Evolutionary conservation across 2,113 vertebrate species (phyloP), one percentile per base, ranked within the genome.

Genomic region (Cinclus cinclus): DNA sequence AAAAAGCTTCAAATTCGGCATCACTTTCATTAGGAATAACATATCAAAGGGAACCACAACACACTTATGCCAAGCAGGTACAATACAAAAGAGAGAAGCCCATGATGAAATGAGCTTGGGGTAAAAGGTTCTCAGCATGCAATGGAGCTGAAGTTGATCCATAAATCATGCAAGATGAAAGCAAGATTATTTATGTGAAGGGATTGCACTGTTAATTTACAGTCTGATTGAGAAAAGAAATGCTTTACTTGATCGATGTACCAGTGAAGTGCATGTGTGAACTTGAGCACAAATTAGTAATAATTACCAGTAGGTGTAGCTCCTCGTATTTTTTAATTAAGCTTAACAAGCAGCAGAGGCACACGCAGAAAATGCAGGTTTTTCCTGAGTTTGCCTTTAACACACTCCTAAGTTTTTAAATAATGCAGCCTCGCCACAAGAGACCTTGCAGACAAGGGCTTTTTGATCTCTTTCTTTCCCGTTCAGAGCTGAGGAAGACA

Each of bases 101-200:
- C 63, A 76, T 37, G 58, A 89, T 81, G 75, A 97, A 95, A 94
- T 75, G 93, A 96, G 79, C 83, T 92, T 94, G 93, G 92, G 97
- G 50, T 92, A 95, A 94, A 91, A 96, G 68, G 49, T 91, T 94
- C 87, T 97, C 92, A 65, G 95, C 92, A 85, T 73, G 64, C 92
- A 96, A 95, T 87, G 74, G 80, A 92, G 64, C 6, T 87, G 73
- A 96, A 96, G 91, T 68, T 97, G 92, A 98, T 95, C 95, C 92
- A 96, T 95, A 97, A 97, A 98, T 98, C 98, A 98, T 97, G 96
- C 44, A 92, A 90, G 96, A 97, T 98, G 96, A 98, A 97, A 97
- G 97, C 90, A 96, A 95, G 91, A 93, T 95, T 94, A 96, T 92
- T 95, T 96, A 96, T 91, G 90, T 91, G 97, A 97, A 96, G 60